A percentile compares a stretch with the other conserved stretches of the same genome.
Evolutionary conservation across 2,113 vertebrate species (phyloP).

Genomic region (Eurypyga helias): DNA sequence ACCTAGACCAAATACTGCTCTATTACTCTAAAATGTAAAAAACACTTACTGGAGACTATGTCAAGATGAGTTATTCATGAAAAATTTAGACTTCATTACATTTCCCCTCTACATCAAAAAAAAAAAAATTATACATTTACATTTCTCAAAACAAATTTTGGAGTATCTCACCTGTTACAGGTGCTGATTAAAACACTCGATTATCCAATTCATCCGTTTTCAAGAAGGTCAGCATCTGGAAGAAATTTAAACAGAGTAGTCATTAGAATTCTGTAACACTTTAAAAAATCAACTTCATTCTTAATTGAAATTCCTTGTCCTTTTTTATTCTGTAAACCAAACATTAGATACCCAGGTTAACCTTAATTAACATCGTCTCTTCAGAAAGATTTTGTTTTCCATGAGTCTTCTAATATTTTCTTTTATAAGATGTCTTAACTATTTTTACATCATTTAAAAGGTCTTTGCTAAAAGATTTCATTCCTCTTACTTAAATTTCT

Average conservation of each 20-base stretch:
- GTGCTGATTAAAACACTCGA: slow-evolving; percentile 34
- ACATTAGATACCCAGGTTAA: neutral
- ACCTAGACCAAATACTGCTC: neutral
- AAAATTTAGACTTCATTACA: neutral
- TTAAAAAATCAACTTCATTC: slow-evolving; percentile 64
- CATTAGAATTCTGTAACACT: slow-evolving; percentile 66
- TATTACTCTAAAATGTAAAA: neutral
- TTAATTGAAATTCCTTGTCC: slow-evolving; percentile 55
- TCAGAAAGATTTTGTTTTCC: neutral
- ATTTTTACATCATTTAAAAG: neutral
- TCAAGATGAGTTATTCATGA: neutral
- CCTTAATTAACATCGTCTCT: slow-evolving; percentile 22
- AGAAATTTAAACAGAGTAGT: slow-evolving; percentile 72
- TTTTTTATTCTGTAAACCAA: slow-evolving; percentile 7
- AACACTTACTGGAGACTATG: neutral
- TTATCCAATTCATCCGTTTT: slow-evolving; percentile 58
- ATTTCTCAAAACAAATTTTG: slow-evolving; percentile 12
- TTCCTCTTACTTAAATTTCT: neutral
- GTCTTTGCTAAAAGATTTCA: neutral
- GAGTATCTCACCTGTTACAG: neutral
- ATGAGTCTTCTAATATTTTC: neutral
- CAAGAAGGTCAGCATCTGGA: slow-evolving; percentile 73
- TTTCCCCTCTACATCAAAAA: neutral
- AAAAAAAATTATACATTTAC: neutral
- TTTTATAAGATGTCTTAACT: neutral